Base-by-base conservation (phyloP, 2,888 invertebrate species). In the Melikaiella ostensackeni region DNA sequence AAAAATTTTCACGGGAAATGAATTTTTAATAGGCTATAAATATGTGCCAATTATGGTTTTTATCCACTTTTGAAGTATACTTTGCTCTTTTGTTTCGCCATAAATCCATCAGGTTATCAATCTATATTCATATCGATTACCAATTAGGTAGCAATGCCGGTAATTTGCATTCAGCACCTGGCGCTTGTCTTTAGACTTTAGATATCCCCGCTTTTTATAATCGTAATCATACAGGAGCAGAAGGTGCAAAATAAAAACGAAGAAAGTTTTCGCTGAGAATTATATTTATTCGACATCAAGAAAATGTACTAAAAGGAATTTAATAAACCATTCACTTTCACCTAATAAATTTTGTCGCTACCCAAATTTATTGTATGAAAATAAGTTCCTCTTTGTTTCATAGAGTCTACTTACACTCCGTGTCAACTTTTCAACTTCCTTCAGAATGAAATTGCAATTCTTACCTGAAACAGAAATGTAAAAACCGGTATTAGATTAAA, bases 71-170 rank as follows among this genome's bases (percentile, higher is more conserved):
- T 70, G 16, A 70, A 50, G 1, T 46, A 42, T 50, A 46, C 30
- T 70, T 42, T 70, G 16, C 24, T 66, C 46, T 70, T 50, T 50
- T 5, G 19, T 66, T 66, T 46, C 3, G 7, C 16, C 46, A 70
- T 70, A 70, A 70, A 70, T 50, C 50, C 30, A 50, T n/a, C 46
- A 16, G 38, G 70, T 30, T 70, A 21, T 30, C 50, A 70, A 70
- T 70, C 70, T 50, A 70, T 70, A 70, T 70, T 50, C 50, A 70
- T 50, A 50, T 70, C 70, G 70, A 70, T 70, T 70, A 70, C 50
- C 27, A 70, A 46, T 30, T 70, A 27, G 24, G 24, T 38, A 42
- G 33, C 63, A 63, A 63, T 64, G 5, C 38, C 13, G 21, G 27
- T n/a, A 70, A 66, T 66, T 66, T 66, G 9, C 46, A 66, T 46